Evolutionary conservation across 2,888 invertebrate genomes (phyloP), one percentile per base, ranked within the genome.

Genomic region (Limnephilus rhombicus): DNA sequence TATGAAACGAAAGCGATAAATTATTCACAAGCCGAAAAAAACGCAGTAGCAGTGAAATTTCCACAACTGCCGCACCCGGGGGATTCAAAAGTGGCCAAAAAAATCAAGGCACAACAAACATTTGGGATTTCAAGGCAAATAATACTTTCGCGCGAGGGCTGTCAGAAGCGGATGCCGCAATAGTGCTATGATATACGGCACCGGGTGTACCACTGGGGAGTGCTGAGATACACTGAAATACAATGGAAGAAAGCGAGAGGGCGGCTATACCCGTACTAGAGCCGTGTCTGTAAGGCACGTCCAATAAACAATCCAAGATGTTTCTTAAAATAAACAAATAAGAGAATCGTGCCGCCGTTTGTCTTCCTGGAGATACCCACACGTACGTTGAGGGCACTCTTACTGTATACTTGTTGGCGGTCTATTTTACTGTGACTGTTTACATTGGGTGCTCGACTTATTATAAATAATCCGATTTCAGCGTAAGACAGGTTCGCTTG

Each of bases 291-390:
- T 82, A 87, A 37, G 92, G 90, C 91, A 92, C 92, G 91, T 90
- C 91, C 92, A 92, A 92, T 92, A 92, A 92, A 92, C 92, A 92
- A 92, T 92, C 92, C 90, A 85, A 91, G 91, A 92, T 91, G 92
- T 91, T 91, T 81, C 91, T 91, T 91, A 91, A 91, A 91, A 92
- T 91, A 92, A 91, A 92, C 91, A 91, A 91, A 92, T 87, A 91
- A 88, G 89, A 89, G 80, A 90, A 82, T 80, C 92, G 91, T 91
- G 91, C 89, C 91, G 89, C 89, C 89, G 91, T 89, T 91, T 89
- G 91, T 92, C 92, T 92, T 81, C 7, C 81, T 13, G 34, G 85
- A 31, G 81, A 89, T 15, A 15, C 18, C 45, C 45, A 45, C 45
- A 11, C 49, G 49, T 15, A 49, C 49, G 37, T 31, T 18, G 88